Evolutionary conservation across 2,888 invertebrate species (phyloP).

Genomic region (Phorcus lineatus): DNA sequence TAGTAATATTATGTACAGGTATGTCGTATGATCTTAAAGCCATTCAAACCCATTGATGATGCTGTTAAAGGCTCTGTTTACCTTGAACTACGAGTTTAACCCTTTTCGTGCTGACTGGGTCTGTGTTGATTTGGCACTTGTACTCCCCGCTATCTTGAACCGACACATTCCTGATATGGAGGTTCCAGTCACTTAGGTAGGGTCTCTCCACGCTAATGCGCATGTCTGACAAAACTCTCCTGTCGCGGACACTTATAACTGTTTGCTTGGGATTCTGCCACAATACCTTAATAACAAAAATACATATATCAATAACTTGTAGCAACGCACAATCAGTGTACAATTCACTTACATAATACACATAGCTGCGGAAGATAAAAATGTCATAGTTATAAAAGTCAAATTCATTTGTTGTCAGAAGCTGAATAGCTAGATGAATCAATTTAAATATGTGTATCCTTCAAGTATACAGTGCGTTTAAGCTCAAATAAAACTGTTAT

Average conservation of each 20-base stretch:
- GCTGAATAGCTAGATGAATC: too few species aligned
- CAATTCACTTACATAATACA: not conserved
- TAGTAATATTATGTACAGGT: too few species aligned
- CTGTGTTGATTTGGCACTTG: constrained; percentile 70
- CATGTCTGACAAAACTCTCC: constrained; percentile 67
- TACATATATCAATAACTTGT: too few species aligned
- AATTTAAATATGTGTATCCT: too few species aligned
- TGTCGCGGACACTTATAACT: constrained; percentile 62
- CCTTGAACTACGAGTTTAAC: constrained; percentile 69
- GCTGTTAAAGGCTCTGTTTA: too few species aligned
- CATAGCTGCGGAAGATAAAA: not conserved
- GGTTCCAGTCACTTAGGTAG: constrained; percentile 68
- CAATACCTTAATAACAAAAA: constrained; percentile 56
- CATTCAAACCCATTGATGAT: too few species aligned
- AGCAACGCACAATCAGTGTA: too few species aligned
- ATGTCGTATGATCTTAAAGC: too few species aligned
- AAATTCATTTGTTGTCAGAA: too few species aligned
- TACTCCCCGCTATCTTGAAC: constrained; percentile 66
- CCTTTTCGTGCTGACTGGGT: constrained; percentile 63
- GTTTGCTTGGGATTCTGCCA: constrained; percentile 67
- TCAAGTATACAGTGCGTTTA: too few species aligned
- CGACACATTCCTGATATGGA: constrained; percentile 64
- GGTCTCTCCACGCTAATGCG: constrained; percentile 67
- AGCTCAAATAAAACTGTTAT: too few species aligned
- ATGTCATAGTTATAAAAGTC: too few species aligned